Percentiles rank a stretch among this genome's conserved stretches.
Conservation (phyloP, 1,140 invertebrate genomes). For the Ceratina japonica region DNA sequence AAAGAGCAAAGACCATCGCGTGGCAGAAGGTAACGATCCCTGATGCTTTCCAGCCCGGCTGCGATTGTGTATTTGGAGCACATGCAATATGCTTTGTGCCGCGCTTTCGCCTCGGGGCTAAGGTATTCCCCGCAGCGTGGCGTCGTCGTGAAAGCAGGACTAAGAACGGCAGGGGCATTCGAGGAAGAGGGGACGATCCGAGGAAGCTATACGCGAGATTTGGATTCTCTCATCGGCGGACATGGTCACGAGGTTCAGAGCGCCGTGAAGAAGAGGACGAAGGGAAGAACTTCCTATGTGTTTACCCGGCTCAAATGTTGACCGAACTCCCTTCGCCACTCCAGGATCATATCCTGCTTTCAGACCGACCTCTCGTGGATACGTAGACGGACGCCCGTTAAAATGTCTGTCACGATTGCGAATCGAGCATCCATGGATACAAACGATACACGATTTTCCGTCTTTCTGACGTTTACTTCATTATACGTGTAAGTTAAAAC, state of each 20-base stretch:
- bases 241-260: neutral
- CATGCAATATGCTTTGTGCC: slow-evolving; percentile 69
- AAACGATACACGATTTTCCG: neutral
- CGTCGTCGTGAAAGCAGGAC: slow-evolving; percentile 5
- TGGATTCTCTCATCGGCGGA: slow-evolving; percentile 44
- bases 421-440: neutral
- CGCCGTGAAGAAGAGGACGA: neutral
- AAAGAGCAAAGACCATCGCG: slow-evolving; percentile 50
- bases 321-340: slow-evolving; percentile 65
- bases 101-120: slow-evolving; percentile 47
- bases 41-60: slow-evolving; percentile 15
- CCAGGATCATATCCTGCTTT: slow-evolving; percentile 68
- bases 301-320: slow-evolving; percentile 74
- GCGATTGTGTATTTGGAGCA: slow-evolving; percentile 53
- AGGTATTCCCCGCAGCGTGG: slow-evolving; percentile 50
- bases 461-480: neutral
- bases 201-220: slow-evolving; percentile 34
- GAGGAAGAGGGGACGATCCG: slow-evolving; percentile 46
- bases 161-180: slow-evolving; percentile 46
- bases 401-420: neutral
- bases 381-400: slow-evolving; percentile 9
- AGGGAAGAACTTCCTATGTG: slow-evolving; percentile 48
- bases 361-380: slow-evolving; percentile 60
- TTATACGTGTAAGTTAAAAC: too few species aligned
- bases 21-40: slow-evolving; percentile 51